Percentiles rank a stretch among this genome's conserved stretches.
phyloP scores from a whole-genome alignment of 2,113 vertebrate species.

The Alosa alosa region DNA sequence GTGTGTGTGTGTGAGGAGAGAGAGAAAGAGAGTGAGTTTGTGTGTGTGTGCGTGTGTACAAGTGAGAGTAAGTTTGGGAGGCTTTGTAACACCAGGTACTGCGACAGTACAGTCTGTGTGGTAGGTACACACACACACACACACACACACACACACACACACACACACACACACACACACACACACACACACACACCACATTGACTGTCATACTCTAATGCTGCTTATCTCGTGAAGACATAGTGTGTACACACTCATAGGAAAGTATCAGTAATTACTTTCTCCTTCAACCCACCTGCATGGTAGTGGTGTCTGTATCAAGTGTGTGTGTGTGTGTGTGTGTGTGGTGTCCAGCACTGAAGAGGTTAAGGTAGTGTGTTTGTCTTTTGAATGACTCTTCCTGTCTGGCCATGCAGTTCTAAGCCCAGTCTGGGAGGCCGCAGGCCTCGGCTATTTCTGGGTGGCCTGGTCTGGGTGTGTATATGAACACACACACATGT shows the following conservation, averaged over 20 bases:
- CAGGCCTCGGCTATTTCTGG: no score
- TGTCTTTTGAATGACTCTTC: background rate
- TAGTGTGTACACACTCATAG: conserved; percentile 12
- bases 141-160: no score
- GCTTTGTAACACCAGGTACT: background rate
- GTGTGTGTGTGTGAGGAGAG: conserved; percentile 38
- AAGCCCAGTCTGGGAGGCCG: no score
- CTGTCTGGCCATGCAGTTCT: background rate
- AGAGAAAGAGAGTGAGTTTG: conserved; percentile 3
- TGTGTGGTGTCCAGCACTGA: background rate
- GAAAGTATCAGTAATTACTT: conserved; percentile 17
- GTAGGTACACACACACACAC: conserved; percentile 12
- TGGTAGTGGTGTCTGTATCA: conserved; percentile 40
- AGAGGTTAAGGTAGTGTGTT: conserved; percentile 60
- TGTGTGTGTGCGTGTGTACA: conserved; percentile 23
- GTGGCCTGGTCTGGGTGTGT: no score
- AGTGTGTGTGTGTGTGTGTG: no score
- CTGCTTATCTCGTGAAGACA: background rate
- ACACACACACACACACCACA: background rate
- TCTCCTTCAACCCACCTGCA: background rate
- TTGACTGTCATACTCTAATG: background rate
- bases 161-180: background rate
- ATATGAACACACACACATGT: no score
- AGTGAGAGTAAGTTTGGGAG: background rate
- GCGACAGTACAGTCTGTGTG: background rate